Percentiles rank a stretch among this genome's conserved stretches.
Evolutionary conservation across 1,140 invertebrate genomes (phyloP).

Genomic region (Papilio polytes): DNA sequence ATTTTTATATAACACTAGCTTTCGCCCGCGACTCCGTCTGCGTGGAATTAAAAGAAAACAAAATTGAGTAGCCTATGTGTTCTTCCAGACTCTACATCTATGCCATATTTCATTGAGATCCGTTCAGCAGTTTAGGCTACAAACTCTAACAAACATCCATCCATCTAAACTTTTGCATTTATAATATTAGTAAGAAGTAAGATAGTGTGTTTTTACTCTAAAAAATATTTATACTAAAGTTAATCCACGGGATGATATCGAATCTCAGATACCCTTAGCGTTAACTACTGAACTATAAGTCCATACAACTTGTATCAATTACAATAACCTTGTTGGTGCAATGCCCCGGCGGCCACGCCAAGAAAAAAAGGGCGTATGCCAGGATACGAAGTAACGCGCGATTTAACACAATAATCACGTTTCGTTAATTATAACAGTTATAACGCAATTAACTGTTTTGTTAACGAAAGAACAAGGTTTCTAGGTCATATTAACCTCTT

Average conservation of each 20-base stretch:
- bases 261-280: neutral
- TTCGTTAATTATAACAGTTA: constrained; percentile 4
- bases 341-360: neutral
- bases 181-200: too few relatives aligned
- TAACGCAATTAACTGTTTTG: neutral
- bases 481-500: constrained; percentile 1
- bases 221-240: too few relatives aligned
- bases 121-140: too few relatives aligned
- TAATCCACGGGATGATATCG: neutral
- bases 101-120: too few relatives aligned
- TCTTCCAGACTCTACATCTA: too few relatives aligned
- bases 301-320: neutral
- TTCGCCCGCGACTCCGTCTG: too few relatives aligned
- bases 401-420: constrained; percentile 4
- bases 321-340: neutral
- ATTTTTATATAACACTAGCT: too few relatives aligned
- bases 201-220: too few relatives aligned
- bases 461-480: neutral
- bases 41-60: too few relatives aligned
- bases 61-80: too few relatives aligned
- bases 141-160: too few relatives aligned
- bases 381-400: neutral
- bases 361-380: constrained; percentile 1
- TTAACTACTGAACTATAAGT: neutral
- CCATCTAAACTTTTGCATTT: too few relatives aligned